Conservation (phyloP, 2,113 vertebrate genomes). For the Etheostoma spectabile region DNA sequence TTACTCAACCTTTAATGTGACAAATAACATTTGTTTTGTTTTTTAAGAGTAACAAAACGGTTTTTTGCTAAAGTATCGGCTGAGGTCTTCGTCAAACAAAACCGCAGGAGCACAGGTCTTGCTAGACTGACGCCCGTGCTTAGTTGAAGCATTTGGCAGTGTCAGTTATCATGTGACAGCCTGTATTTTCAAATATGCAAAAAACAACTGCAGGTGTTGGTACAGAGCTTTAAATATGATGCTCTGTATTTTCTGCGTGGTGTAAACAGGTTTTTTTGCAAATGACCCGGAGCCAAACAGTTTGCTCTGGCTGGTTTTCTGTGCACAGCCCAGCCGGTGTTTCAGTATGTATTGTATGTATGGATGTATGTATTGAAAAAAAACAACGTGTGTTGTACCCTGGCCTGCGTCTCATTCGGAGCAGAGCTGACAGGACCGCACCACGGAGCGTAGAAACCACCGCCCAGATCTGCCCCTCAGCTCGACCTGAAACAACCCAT, state of each 20-base stretch:
- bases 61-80: no score
- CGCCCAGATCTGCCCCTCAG: conserved; percentile 87
- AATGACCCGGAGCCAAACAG: no score
- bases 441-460: conserved; percentile 98
- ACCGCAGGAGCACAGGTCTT: neutral
- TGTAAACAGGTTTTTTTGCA: no score
- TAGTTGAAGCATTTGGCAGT: neutral
- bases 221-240: no score
- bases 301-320: no score
- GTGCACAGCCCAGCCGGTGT: no score
- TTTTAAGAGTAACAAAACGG: no score
- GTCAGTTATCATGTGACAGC: neutral
- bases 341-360: neutral
- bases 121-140: neutral
- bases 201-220: neutral
- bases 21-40: no score
- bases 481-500: conserved; percentile 41
- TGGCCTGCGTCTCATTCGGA: conserved; percentile 97
- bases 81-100: no score
- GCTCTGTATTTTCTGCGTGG: no score
- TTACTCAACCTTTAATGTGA: no score
- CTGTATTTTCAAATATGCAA: neutral
- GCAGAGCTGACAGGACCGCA: conserved; percentile 96
- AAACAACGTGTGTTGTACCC: conserved; percentile 85
- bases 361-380: no score